phyloP scores from a whole-genome alignment of 2,888 invertebrate genomes.

The Sarcophaga rosellei region DNA sequence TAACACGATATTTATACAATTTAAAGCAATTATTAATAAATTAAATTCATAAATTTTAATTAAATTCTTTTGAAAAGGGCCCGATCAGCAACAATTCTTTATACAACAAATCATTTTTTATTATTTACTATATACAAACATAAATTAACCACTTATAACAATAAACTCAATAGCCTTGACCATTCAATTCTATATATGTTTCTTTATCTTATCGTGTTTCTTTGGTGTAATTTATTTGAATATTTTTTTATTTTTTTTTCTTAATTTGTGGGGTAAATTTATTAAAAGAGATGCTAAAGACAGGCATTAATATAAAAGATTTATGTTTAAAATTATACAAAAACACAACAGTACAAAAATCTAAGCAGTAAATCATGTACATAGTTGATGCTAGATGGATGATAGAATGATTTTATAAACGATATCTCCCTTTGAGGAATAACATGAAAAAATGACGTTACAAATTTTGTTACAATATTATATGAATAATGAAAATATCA shows the following conservation, averaged over 20 bases:
- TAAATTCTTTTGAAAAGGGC: neutral
- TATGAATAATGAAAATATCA: neutral
- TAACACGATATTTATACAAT: no score
- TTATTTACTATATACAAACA: neutral
- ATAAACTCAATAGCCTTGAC: constrained; percentile 55
- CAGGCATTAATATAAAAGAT: neutral
- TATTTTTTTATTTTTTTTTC: constrained; percentile 32
- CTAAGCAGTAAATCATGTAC: no score
- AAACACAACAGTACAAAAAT: neutral
- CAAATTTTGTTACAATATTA: no score
- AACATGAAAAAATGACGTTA: no score
- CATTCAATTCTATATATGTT: constrained; percentile 48
- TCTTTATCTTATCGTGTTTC: neutral
- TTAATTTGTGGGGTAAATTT: constrained; percentile 46
- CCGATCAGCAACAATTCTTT: neutral
- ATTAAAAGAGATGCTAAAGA: constrained; percentile 17
- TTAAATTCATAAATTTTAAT: no score
- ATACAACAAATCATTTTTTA: neutral
- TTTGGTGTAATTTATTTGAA: constrained; percentile 24
- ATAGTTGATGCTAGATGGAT: no score
- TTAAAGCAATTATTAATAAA: no score
- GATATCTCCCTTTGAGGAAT: no score
- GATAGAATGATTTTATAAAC: no score
- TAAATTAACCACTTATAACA: constrained; percentile 32
- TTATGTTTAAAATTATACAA: neutral